Evolutionary conservation across 1,140 invertebrate genomes (phyloP).

Genomic region (Maniola jurtina): DNA sequence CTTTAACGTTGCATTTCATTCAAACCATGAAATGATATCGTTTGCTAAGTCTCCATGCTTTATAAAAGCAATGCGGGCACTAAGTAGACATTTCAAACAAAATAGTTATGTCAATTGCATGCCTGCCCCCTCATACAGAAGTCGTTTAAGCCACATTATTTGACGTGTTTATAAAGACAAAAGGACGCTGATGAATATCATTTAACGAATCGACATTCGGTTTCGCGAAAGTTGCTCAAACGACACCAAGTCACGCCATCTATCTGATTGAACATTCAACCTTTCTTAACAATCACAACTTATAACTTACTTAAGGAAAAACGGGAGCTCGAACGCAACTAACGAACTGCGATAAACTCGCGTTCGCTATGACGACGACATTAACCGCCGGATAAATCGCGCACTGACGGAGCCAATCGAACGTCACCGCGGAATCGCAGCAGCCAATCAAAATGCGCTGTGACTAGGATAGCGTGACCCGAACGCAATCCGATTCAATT

Average conservation of each 20-base stretch:
- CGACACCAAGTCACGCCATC: slow-evolving; percentile 77
- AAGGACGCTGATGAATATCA: slow-evolving; percentile 72
- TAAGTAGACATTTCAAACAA: slow-evolving; percentile 48
- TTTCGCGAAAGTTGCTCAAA: slow-evolving; percentile 67
- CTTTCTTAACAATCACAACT: slow-evolving; percentile 71
- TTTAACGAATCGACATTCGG: slow-evolving; percentile 73
- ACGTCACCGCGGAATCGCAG: slow-evolving; percentile 60
- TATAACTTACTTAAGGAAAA: slow-evolving; percentile 78
- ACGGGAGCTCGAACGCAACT: slow-evolving; percentile 67
- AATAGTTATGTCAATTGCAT: slow-evolving; percentile 60
- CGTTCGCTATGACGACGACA: slow-evolving; percentile 69
- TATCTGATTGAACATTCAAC: slow-evolving; percentile 73
- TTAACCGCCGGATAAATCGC: slow-evolving; percentile 61
- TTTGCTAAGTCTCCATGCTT: slow-evolving; percentile 10
- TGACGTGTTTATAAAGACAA: slow-evolving; percentile 76
- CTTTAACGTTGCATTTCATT: slow-evolving; percentile 6
- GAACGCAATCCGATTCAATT: slow-evolving; percentile 73
- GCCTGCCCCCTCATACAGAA: slow-evolving; percentile 55
- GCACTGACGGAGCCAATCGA: slow-evolving; percentile 64
- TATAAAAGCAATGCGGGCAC: slow-evolving; percentile 61
- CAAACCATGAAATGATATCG: slow-evolving; percentile 13
- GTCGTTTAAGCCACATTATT: slow-evolving; percentile 51
- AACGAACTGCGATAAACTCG: slow-evolving; percentile 71
- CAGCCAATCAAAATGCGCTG: slow-evolving; percentile 65
- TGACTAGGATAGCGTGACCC: slow-evolving; percentile 77